Base-by-base conservation (phyloP, 2,113 vertebrate species). In the Microtus ochrogaster region DNA sequence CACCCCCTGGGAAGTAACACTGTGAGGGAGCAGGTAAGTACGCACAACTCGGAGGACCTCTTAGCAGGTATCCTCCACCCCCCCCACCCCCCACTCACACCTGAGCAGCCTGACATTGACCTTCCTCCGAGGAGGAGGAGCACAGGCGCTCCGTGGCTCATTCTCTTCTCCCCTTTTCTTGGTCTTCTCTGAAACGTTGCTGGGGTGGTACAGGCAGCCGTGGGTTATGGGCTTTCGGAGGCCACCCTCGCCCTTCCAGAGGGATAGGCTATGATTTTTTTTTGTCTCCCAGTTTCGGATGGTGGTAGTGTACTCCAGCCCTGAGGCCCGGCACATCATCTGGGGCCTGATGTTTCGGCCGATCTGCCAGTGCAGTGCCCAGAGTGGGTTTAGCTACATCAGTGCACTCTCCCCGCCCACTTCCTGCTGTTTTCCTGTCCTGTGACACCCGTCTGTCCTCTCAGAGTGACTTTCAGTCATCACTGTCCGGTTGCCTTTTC, bases 331-430 rank as follows among this genome's bases (percentile, higher is more conserved):
- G 73, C 12, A n/a, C n/a, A 8, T 58, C 63, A 14, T 58, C 63
- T 13, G 1, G n/a, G 41, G 22, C 39, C 0, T 3, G 17, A 3
- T 28, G 63, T 30, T 5, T 3, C 13, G 1, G n/a, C 36, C 13
- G 17, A 17, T n/a, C 24, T 11, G 24, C 2, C 19, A 0, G 12
- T 22, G 39, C 5, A 84, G 47, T 10, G 4, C 30, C 5, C 8
- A 0, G 61, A 7, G 47, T 66, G 41, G 93, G 19, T 2, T 81
- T 21, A n/a, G 19, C 72, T 5, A 0, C 13, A 9, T 3, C 17
- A 55, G 19, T 4, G 9, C 9, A 11, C 14, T 55, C 6, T 22
- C 30, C 70, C 66, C 17, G 13, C 7, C 36, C 30, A 30, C 66
- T 17, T 65, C 28, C 49, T 70, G 30, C 19, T 49, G 21, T 17